These are phyloP conservation scores for Actinemys pallida DNA, from an alignment of 2,113 vertebrate species.

Conservation along the genomic window DNA sequence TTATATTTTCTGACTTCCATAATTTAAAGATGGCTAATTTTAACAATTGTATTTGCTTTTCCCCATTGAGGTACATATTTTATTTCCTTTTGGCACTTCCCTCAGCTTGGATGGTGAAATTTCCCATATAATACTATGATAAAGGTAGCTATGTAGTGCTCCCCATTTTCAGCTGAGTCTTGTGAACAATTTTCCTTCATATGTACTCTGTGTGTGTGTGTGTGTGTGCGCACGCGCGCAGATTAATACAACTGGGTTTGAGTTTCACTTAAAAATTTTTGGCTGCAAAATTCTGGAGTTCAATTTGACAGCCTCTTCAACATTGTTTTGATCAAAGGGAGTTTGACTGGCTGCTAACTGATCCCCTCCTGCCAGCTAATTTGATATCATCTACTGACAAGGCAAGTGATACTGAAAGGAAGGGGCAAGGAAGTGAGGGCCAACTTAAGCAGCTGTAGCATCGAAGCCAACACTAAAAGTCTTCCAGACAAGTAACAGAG, in stretches of 20 bases:
- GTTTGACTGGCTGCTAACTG: neutral
- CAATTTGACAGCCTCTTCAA: neutral
- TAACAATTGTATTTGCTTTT: neutral
- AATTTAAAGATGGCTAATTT: neutral
- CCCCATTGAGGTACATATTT: neutral
- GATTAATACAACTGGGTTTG: neutral
- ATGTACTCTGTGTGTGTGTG: too few species aligned
- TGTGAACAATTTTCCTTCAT: neutral
- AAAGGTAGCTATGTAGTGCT: neutral
- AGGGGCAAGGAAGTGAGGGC: neutral
- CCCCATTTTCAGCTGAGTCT: neutral
- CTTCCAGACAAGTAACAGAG: neutral
- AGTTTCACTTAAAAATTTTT: neutral
- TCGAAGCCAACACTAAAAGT: neutral
- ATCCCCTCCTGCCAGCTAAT: neutral
- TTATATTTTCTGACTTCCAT: neutral
- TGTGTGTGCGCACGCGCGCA: accelerated
- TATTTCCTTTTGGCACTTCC: neutral
- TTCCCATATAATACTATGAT: neutral
- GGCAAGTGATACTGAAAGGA: neutral
- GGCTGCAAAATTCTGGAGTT: neutral
- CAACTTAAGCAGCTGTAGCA: neutral
- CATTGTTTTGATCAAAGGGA: neutral
- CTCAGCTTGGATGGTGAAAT: neutral
- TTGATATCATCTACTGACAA: neutral